phyloP scores from a whole-genome alignment of 2,113 vertebrate genomes.

The Gorsachius goisagi region DNA sequence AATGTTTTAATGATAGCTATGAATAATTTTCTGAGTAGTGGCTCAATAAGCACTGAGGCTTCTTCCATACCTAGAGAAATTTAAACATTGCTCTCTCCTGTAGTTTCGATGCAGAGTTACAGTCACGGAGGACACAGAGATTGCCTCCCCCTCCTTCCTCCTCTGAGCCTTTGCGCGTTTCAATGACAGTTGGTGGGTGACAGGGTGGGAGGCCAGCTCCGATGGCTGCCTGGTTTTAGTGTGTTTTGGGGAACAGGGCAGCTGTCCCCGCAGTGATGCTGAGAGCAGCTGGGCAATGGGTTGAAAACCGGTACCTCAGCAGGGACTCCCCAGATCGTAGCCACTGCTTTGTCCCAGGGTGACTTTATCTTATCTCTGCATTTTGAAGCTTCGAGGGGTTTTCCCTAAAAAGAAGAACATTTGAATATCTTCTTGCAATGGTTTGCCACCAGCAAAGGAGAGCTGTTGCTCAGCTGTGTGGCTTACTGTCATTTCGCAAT shows the following conservation, averaged over 20 bases:
- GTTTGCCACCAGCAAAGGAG: neutral
- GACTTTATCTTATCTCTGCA: neutral
- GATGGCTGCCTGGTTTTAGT: neutral
- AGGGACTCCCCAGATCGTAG: neutral
- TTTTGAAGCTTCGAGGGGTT: neutral
- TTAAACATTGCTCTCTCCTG: neutral
- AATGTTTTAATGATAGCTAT: neutral
- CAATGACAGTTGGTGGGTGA: accelerated
- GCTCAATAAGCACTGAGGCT: neutral
- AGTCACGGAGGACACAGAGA: neutral
- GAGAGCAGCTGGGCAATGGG: neutral
- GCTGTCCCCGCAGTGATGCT: neutral
- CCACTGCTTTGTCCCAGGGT: accelerated
- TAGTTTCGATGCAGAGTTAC: accelerated
- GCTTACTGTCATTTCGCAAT: accelerated
- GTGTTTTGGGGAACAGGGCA: neutral
- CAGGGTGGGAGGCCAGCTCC: neutral
- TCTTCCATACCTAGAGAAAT: neutral
- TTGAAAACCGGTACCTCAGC: neutral
- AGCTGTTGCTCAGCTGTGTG: neutral
- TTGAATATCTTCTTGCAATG: neutral
- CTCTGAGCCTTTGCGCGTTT: neutral
- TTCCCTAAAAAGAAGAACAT: neutral
- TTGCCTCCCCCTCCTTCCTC: neutral
- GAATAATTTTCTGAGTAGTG: neutral